Evolutionary conservation across 2,113 vertebrate species (phyloP).

Genomic region (human): GRCh38 chr22:36878501-36879000

Average conservation of each 20-base stretch:
- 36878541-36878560: not conserved
- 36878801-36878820: not conserved
- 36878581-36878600: no score
- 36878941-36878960: not conserved
- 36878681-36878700: not conserved
- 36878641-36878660: not conserved
- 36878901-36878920: not conserved
- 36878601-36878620: not conserved
- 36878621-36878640: not conserved
- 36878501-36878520: not conserved
- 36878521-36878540: not conserved
- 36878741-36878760: not conserved
- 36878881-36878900: accelerated
- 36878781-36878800: not conserved
- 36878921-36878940: not conserved
- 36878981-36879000: not conserved
- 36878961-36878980: not conserved
- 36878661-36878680: accelerated
- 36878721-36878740: no score
- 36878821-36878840: not conserved
- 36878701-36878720: not conserved
- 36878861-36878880: accelerated
- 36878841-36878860: not conserved
- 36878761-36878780: not conserved
- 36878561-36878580: not conserved